Conservation (phyloP, 2,797 vertebrate species). For the Chelon auratus region DNA sequence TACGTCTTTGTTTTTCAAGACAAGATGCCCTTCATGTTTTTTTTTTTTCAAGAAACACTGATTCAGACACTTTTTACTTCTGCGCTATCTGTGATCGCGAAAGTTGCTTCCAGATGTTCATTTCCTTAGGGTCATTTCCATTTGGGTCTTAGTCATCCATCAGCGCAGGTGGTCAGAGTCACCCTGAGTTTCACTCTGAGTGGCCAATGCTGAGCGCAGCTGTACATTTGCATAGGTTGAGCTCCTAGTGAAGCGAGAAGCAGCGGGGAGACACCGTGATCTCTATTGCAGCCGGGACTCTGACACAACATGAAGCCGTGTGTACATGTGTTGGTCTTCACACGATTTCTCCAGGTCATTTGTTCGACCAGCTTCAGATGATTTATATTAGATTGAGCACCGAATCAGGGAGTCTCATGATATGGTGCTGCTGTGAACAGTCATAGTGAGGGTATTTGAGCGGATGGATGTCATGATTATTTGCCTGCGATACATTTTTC, state of each 20-base stretch:
- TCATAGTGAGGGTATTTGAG: neutral
- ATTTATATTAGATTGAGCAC: neutral
- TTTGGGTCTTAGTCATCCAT: conserved; percentile 10
- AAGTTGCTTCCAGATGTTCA: conserved; percentile 13
- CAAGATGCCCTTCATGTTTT: no score
- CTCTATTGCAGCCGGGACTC: conserved; percentile 4
- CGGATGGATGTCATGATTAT: neutral
- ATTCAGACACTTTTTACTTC: no score
- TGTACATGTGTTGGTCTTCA: neutral
- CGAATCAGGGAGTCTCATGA: neutral
- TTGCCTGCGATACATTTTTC: neutral
- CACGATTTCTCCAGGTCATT: neutral
- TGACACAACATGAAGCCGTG: neutral
- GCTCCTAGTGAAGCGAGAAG: conserved; percentile 19
- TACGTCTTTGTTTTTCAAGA: no score
- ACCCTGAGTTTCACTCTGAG: conserved; percentile 24
- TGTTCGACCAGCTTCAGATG: neutral
- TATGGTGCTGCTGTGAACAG: neutral
- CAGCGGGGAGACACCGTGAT: neutral
- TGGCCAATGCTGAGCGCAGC: conserved; percentile 28
- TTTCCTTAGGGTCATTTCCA: neutral
- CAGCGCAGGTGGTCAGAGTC: conserved; percentile 53
- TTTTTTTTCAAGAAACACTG: no score
- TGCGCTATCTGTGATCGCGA: neutral
- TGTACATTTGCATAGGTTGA: conserved; percentile 30